Conservation (phyloP, 2,113 vertebrate species). For the Andinoacara biseriatus region DNA sequence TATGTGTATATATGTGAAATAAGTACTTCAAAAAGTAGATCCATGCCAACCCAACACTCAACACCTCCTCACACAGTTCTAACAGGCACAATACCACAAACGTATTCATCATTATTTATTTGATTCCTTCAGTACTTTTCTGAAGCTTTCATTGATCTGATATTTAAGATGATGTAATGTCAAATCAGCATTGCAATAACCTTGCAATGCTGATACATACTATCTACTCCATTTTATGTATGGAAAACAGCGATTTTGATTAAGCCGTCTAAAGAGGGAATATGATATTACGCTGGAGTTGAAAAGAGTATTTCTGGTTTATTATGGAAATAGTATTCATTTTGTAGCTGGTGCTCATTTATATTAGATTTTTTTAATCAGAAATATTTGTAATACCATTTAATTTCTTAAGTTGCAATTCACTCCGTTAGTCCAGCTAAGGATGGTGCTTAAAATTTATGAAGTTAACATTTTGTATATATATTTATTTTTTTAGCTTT, state of each 20-base stretch:
- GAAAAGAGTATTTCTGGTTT: neutral
- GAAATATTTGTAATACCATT: neutral
- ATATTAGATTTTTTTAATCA: neutral
- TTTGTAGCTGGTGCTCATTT: neutral
- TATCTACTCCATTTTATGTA: neutral
- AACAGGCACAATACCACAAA: neutral
- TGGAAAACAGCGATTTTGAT: too few species aligned
- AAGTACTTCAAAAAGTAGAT: conserved; percentile 44
- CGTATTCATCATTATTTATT: neutral
- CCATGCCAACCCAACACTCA: conserved; percentile 64
- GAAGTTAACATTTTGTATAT: too few species aligned
- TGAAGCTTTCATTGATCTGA: neutral
- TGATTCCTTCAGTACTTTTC: neutral
- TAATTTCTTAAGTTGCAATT: neutral
- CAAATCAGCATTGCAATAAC: neutral
- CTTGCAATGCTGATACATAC: neutral
- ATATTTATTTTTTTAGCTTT: too few species aligned
- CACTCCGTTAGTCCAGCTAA: too few species aligned
- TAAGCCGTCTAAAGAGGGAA: neutral
- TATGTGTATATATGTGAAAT: conserved; percentile 94
- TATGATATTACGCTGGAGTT: neutral
- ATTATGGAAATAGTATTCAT: neutral
- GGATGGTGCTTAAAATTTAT: too few species aligned
- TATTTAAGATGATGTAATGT: neutral
- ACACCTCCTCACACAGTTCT: neutral